Conservation (phyloP, 2,113 vertebrate genomes). For the Sisor rabdophorus region DNA sequence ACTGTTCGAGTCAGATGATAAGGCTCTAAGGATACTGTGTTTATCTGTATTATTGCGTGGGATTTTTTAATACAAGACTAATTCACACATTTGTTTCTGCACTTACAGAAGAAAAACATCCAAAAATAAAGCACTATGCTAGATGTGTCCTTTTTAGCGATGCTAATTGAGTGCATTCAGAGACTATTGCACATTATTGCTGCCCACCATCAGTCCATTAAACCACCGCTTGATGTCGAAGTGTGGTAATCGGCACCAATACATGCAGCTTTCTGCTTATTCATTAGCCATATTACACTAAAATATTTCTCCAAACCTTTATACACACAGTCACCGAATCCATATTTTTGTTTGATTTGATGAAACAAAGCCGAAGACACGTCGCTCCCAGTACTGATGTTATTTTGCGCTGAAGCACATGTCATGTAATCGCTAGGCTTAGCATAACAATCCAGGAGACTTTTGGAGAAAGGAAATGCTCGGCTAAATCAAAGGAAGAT, state of each 20-base stretch:
- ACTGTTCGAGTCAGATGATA: constrained; percentile 12
- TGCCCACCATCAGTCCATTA: constrained; percentile 6
- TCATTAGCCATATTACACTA: constrained; percentile 65
- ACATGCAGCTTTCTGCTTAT: constrained; percentile 62
- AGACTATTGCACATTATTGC: constrained; percentile 28
- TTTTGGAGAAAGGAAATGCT: neutral
- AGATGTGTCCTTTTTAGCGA: constrained; percentile 19
- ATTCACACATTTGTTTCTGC: constrained; percentile 17
- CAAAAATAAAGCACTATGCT: constrained; percentile 4
- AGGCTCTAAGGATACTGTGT: neutral
- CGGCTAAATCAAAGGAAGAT: neutral
- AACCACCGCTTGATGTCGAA: constrained; percentile 9
- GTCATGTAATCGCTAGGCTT: no score
- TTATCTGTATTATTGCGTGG: neutral
- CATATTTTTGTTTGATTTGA: constrained; percentile 61
- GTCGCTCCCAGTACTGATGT: constrained; percentile 35
- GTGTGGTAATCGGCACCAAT: constrained; percentile 39
- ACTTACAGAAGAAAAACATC: no score
- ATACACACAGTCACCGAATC: constrained; percentile 48
- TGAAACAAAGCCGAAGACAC: constrained; percentile 38
- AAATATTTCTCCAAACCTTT: constrained; percentile 57
- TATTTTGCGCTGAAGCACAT: no score
- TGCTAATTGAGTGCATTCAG: constrained; percentile 23
- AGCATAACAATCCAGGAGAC: neutral
- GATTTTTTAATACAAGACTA: neutral